Conservation (phyloP, 2,888 invertebrate genomes). For the Pristionchus maxplancki region DNA sequence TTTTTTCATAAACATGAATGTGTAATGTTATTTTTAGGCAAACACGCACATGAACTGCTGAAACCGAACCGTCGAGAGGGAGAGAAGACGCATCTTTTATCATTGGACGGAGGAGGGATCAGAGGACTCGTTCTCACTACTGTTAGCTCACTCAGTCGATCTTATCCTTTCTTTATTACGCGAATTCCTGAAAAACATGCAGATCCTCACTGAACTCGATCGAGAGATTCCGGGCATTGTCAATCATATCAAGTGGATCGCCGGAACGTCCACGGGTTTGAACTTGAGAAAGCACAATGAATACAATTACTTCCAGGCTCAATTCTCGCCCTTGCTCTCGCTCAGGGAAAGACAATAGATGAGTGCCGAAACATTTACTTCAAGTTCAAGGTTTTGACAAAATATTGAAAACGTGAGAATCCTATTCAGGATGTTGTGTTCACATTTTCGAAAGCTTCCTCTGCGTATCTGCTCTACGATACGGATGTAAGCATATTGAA, state of each 20-base stretch:
- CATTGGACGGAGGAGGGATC: not conserved
- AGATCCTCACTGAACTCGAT: not conserved
- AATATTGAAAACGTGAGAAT: not conserved
- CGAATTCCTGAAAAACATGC: not conserved
- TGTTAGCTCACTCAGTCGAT: not conserved
- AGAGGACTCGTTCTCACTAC: not conserved
- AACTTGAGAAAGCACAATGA: not conserved
- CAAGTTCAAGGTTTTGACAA: not conserved
- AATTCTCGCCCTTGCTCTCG: not conserved
- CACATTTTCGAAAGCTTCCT: not conserved
- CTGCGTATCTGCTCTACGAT: not conserved
- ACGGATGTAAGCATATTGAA: not conserved
- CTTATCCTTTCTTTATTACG: not conserved
- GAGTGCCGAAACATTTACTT: not conserved
- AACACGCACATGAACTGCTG: not conserved
- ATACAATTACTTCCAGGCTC: not conserved
- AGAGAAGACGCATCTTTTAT: not conserved
- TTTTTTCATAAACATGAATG: too few species aligned
- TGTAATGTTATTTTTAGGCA: not conserved
- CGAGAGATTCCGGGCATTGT: not conserved
- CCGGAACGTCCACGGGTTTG: not conserved
- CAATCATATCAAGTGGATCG: not conserved
- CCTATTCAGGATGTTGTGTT: not conserved
- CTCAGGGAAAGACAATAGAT: not conserved
- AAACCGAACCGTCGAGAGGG: not conserved